Evolutionary conservation across 2,888 invertebrate genomes (phyloP).

Genomic region (Nudaria mundana): DNA sequence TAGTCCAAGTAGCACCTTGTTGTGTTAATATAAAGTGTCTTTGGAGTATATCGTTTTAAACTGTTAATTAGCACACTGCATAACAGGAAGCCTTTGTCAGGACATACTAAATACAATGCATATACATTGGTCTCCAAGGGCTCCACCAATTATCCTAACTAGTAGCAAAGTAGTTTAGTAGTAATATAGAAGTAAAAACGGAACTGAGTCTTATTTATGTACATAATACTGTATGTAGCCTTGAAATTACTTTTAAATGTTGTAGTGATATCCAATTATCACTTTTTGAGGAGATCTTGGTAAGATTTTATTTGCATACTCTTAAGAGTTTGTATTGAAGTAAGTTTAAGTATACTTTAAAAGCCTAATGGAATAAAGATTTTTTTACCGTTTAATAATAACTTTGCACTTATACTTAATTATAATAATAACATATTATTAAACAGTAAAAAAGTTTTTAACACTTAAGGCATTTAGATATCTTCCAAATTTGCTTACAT

Average conservation of each 20-base stretch:
- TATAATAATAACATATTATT: no score
- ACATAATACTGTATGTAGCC: slow-evolving; percentile 46
- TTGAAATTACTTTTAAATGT: slow-evolving; percentile 37
- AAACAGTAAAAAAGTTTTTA: no score
- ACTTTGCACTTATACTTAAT: no score
- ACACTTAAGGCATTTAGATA: no score
- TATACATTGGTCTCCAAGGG: slow-evolving; percentile 13
- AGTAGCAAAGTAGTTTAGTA: no score
- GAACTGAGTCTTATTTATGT: slow-evolving; percentile 51
- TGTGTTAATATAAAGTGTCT: slow-evolving; percentile 1
- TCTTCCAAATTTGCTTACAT: no score
- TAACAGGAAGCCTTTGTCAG: slow-evolving; percentile 3
- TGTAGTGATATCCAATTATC: slow-evolving; percentile 63
- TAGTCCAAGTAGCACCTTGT: not conserved
- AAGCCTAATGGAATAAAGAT: no score
- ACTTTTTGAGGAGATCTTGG: slow-evolving; percentile 44
- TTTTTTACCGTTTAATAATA: no score
- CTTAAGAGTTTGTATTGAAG: slow-evolving; percentile 7
- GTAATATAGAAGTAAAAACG: slow-evolving; percentile 39
- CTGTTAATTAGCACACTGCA: not conserved
- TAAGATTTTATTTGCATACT: slow-evolving; percentile 32
- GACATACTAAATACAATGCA: slow-evolving; percentile 17
- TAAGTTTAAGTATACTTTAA: not conserved
- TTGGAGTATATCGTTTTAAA: not conserved
- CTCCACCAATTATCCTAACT: slow-evolving; percentile 26